Evolutionary conservation across 2,113 vertebrate species (phyloP).

Genomic region (Psilopogon haemacephalus): DNA sequence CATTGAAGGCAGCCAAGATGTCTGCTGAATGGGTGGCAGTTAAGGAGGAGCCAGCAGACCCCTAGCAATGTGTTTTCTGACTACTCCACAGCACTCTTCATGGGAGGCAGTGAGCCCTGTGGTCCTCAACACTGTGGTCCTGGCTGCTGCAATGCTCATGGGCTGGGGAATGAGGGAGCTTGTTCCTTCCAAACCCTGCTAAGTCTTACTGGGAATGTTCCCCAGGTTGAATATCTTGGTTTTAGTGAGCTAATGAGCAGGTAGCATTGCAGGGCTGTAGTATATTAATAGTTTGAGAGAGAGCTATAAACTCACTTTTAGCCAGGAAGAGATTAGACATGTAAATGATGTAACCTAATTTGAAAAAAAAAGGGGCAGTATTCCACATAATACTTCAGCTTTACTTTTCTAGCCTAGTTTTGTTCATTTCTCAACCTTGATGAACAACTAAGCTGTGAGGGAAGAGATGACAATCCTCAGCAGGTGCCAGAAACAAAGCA

Average conservation of each 20-base stretch:
- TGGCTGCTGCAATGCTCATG: background rate
- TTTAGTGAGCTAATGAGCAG: background rate
- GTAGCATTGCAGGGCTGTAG: background rate
- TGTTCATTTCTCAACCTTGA: background rate
- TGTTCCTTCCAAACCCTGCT: background rate
- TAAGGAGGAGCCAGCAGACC: background rate
- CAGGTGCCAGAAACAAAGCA: background rate
- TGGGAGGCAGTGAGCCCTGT: background rate
- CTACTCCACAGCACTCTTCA: rapidly evolving
- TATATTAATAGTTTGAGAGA: background rate
- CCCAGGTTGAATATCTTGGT: background rate
- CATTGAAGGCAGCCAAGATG: too few species aligned
- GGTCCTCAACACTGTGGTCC: rapidly evolving
- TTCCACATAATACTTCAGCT: background rate
- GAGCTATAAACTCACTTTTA: background rate
- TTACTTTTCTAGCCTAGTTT: background rate
- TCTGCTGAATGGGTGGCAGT: background rate
- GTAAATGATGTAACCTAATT: background rate
- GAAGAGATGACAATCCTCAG: background rate
- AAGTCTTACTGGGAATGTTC: background rate
- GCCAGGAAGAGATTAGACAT: background rate
- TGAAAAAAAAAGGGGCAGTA: background rate
- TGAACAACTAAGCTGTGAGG: background rate
- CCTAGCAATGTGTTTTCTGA: background rate
- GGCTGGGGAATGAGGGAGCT: background rate